Percentiles rank a stretch among this genome's conserved stretches.
These are phyloP conservation scores for Lymantria monacha DNA, from an alignment of 2,888 invertebrate genomes.

Conservation along the genomic window DNA sequence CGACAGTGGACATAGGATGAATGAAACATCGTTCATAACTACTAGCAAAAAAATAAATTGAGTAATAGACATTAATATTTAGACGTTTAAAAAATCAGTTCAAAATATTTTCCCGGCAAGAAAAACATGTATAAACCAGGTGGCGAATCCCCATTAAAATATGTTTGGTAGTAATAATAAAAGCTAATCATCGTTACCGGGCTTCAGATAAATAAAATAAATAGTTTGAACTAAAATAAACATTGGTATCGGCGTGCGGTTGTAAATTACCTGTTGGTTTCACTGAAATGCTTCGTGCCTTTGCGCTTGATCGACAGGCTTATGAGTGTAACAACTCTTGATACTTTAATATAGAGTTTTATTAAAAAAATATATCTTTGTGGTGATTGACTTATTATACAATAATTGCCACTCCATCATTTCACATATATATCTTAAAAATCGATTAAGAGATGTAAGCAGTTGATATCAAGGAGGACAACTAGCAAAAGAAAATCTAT, in stretches of 20 bases:
- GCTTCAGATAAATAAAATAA: slow-evolving; percentile 55
- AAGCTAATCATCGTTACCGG: slow-evolving; percentile 60
- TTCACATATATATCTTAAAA: too few relatives aligned
- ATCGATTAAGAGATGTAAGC: too few relatives aligned
- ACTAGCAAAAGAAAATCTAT: too few relatives aligned
- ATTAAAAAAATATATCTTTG: too few relatives aligned
- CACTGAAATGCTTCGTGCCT: slow-evolving; percentile 74
- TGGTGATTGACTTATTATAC: too few relatives aligned
- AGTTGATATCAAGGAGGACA: too few relatives aligned
- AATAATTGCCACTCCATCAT: too few relatives aligned
- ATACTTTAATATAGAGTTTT: slow-evolving; percentile 27
- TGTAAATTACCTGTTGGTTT: slow-evolving; percentile 76
- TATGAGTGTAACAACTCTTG: slow-evolving; percentile 31
- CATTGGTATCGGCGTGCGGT: slow-evolving; percentile 50
- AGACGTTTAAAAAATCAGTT: too few relatives aligned
- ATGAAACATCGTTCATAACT: too few relatives aligned
- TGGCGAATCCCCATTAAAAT: slow-evolving; percentile 35
- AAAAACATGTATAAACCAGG: slow-evolving; percentile 16
- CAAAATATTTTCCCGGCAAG: background rate
- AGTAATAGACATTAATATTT: too few relatives aligned
- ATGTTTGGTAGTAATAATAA: slow-evolving; percentile 55
- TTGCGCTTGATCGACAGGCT: slow-evolving; percentile 66
- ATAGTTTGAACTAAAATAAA: slow-evolving; percentile 70
- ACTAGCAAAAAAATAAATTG: too few relatives aligned
- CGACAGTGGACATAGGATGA: too few relatives aligned